These are phyloP conservation scores for Acromyrmex echinatior DNA, from an alignment of 1,140 invertebrate genomes.

Conservation along the genomic window DNA sequence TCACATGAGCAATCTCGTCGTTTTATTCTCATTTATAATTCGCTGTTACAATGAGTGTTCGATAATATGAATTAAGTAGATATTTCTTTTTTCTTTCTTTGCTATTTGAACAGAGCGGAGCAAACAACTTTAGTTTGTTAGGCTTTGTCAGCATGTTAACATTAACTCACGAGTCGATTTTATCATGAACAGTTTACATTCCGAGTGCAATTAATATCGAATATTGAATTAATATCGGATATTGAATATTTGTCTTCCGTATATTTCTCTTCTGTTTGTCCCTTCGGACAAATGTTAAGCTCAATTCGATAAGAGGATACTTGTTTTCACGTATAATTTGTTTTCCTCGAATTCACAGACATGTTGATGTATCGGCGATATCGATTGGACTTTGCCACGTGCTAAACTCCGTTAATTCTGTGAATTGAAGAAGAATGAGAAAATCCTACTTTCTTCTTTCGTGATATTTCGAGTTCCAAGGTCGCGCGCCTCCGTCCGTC, in stretches of 20 bases:
- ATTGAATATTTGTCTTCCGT: conserved; percentile 4
- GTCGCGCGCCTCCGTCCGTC: conserved; percentile 27
- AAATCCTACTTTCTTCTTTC: conserved; percentile 25
- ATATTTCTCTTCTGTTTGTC: neutral
- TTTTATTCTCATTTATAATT: neutral
- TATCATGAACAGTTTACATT: neutral
- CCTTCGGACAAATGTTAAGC: conserved; percentile 7
- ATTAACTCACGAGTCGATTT: conserved; percentile 8
- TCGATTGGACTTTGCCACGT: neutral
- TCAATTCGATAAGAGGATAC: conserved; percentile 1
- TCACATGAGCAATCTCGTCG: neutral
- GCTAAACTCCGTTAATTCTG: conserved; percentile 6
- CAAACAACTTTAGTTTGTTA: conserved; percentile 7
- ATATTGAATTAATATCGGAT: conserved; percentile 9
- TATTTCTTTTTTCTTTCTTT: neutral
- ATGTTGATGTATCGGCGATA: neutral
- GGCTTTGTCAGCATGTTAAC: neutral
- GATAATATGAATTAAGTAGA: neutral
- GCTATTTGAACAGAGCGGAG: neutral
- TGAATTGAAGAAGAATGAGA: neutral
- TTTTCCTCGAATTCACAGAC: neutral
- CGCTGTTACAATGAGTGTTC: neutral
- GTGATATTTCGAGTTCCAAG: conserved; percentile 64
- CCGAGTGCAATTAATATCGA: neutral
- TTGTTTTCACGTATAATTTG: conserved; percentile 20